A percentile compares a stretch with the other conserved stretches of the same genome.
phyloP scores from a whole-genome alignment of 1,140 invertebrate genomes.

The Centruroides sculpturatus region DNA sequence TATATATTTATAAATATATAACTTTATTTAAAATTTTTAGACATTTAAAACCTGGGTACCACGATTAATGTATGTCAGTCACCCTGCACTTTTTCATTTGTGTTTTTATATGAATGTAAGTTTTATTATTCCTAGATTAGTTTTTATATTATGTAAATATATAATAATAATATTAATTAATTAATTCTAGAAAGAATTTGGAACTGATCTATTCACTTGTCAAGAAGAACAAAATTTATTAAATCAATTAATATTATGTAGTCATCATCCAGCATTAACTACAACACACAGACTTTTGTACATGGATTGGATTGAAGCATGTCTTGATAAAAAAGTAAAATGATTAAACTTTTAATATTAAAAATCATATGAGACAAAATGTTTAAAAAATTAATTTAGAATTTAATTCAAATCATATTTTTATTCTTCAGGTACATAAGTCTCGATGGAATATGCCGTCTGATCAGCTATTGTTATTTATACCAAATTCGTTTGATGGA shows the following conservation, averaged over 20 bases:
- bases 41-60: conserved; percentile 5
- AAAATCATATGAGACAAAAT: too few relatives aligned
- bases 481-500: conserved; percentile 17
- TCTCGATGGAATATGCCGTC: not conserved
- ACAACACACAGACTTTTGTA: conserved; percentile 14
- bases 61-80: not conserved
- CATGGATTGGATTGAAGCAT: conserved; percentile 10
- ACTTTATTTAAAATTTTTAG: not conserved
- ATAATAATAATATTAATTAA: too few relatives aligned
- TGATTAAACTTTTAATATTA: not conserved
- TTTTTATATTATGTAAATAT: too few relatives aligned
- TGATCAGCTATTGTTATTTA: not conserved
- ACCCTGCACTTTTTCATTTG: conserved; percentile 5
- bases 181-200: conserved; percentile 10
- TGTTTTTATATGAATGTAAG: conserved; percentile 9
- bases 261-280: conserved; percentile 14
- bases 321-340: not conserved
- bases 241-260: conserved; percentile 11
- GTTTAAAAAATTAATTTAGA: too few relatives aligned
- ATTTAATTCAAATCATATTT: too few relatives aligned
- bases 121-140: not conserved
- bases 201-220: conserved; percentile 9
- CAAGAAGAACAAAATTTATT: conserved; percentile 16
- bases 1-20: too few relatives aligned
- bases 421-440: not conserved